Evolutionary conservation across 1,140 invertebrate genomes (phyloP), one percentile per base, ranked within the genome.

Genomic region (Cylas formicarius): DNA sequence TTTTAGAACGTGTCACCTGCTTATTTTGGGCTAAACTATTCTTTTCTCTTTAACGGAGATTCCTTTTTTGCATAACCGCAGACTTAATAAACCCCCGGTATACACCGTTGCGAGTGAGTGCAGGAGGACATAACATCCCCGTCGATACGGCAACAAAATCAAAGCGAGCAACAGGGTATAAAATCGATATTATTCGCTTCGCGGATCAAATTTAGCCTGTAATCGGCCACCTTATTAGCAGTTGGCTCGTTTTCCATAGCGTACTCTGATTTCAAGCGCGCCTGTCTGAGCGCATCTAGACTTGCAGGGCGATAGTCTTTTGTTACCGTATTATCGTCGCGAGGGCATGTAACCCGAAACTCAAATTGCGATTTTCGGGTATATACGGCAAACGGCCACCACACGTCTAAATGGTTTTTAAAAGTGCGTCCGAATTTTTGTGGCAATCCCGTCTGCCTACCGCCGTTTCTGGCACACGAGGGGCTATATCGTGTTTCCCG

Each of bases 141-240:
- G n/a, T n/a, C n/a, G n/a, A n/a, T n/a, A n/a, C n/a, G n/a, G n/a
- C n/a, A n/a, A n/a, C n/a, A n/a, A n/a, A n/a, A n/a, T n/a, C n/a
- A n/a, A n/a, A n/a, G n/a, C n/a, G n/a, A n/a, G n/a, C n/a, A n/a
- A n/a, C n/a, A n/a, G n/a, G n/a, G n/a, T n/a, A n/a, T n/a, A n/a
- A n/a, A n/a, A n/a, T n/a, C n/a, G n/a, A n/a, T n/a, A n/a, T n/a
- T n/a, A n/a, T n/a, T 52, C 44, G 47, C 53, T 46, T 48, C 44
- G 39, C 43, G 47, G 46, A 57, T 54, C 55, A 52, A 52, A 54
- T 54, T 54, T 54, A 52, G 55, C 48, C 55, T 54, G 49, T 54
- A 54, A 57, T 56, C 54, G 54, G 54, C 54, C 54, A 56, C 54
- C 54, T 52, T 54, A 57, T 57, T 57, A 57, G 46, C 47, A 50